Conservation (phyloP, 1,140 invertebrate species). For the Lepeophtheirus salmonis region DNA sequence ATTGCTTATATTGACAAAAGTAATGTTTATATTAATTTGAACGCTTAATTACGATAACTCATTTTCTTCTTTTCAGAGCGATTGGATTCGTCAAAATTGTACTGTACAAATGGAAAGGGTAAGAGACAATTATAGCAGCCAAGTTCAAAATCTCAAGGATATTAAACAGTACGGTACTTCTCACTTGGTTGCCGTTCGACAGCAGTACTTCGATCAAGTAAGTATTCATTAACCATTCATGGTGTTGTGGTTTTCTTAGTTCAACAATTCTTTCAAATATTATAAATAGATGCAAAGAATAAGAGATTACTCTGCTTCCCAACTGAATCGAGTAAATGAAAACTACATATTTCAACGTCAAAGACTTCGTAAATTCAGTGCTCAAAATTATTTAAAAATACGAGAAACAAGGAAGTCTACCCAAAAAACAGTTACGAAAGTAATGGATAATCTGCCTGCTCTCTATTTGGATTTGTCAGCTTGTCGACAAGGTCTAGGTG, state of each 20-base stretch:
- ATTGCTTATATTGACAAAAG: background rate
- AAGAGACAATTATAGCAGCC: conserved; percentile 71
- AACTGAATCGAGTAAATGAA: conserved; percentile 76
- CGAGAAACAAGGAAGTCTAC: conserved; percentile 85
- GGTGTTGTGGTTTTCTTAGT: background rate
- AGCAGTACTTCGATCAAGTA: conserved; percentile 81
- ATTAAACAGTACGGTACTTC: conserved; percentile 73
- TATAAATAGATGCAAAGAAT: conserved; percentile 37
- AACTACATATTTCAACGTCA: conserved; percentile 87
- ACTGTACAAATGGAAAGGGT: conserved; percentile 36
- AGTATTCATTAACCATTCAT: background rate
- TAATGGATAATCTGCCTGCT: conserved; percentile 78
- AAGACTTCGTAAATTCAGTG: conserved; percentile 72
- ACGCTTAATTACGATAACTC: background rate
- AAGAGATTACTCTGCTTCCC: conserved; percentile 66
- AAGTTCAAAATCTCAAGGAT: conserved; percentile 65
- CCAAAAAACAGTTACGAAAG: conserved; percentile 79
- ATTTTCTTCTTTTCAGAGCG: background rate
- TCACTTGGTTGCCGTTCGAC: conserved; percentile 55
- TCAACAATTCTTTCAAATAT: background rate
- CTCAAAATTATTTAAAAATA: conserved; percentile 57
- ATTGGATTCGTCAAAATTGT: conserved; percentile 19
- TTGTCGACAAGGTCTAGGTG: conserved; percentile 13
- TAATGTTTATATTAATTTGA: background rate
- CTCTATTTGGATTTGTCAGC: conserved; percentile 42